Conservation (phyloP, 2,888 invertebrate genomes). For the Scaptomyza parva region DNA sequence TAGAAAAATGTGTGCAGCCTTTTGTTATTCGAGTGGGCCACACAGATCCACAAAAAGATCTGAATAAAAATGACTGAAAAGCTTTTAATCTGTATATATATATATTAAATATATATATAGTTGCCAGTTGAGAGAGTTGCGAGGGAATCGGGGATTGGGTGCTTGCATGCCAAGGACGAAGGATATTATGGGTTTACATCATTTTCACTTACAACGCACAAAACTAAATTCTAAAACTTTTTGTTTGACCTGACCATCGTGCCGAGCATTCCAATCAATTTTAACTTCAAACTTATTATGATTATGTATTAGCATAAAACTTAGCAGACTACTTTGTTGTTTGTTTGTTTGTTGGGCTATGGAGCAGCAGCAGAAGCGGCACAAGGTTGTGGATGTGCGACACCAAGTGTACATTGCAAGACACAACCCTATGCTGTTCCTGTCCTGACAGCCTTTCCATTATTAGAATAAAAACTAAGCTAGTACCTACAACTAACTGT, state of each 20-base stretch:
- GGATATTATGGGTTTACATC: conserved; percentile 17
- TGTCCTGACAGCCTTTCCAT: conserved; percentile 10
- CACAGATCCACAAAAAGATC: conserved; percentile 33
- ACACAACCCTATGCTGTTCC: conserved; percentile 1
- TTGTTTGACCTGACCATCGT: conserved; percentile 52
- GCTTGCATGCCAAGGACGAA: not conserved
- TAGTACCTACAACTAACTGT: conserved; percentile 66
- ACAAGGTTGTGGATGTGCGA: not conserved
- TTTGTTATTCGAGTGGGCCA: conserved; percentile 69
- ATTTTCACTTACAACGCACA: conserved; percentile 32
- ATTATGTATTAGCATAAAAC: conserved; percentile 50
- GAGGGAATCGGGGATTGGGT: not conserved
- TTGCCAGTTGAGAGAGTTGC: conserved; percentile 6
- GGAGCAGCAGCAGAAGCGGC: conserved; percentile 16
- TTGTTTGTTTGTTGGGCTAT: conserved; percentile 8
- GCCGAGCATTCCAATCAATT: conserved; percentile 53
- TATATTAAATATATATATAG: conserved; percentile 13
- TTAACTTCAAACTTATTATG: conserved; percentile 40
- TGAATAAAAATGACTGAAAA: conserved; percentile 34
- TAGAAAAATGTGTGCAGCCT: conserved; percentile 57
- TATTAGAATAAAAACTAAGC: conserved; percentile 27
- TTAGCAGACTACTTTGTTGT: conserved; percentile 55
- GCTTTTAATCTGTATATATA: conserved; percentile 13
- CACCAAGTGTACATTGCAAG: conserved; percentile 37
- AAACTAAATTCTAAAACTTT: conserved; percentile 41